Base-by-base conservation (phyloP, 2,888 invertebrate genomes). In the Cyclophora albipunctata region DNA sequence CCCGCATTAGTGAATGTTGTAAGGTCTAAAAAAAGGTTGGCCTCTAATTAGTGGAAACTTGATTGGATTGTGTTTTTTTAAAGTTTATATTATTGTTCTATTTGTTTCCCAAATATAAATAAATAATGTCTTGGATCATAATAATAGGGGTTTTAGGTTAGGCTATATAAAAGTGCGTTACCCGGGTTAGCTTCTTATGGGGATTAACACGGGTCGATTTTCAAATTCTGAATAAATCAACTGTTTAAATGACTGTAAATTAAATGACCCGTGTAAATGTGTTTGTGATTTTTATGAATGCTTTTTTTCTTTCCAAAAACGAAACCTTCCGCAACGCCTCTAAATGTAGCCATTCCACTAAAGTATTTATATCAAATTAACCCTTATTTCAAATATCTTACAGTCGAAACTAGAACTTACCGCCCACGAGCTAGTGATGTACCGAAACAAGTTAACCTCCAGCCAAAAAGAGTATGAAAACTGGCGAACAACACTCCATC, bases 371-470 rank as follows among this genome's bases (percentile, higher is more conserved):
- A 20, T 2, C 1, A 20, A 20, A 20, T 1, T 20, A 20, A 20
- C 20, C 20, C 20, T 20, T 20, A 20, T 20, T 20, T 20, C 20
- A 20, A 20, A 20, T 20, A 2, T 20, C 20, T 20, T 20, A 20
- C 71, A 89, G 89, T 77, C 83, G 0, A 89, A 89, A 62, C 60
- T 89, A 48, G 84, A 89, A 63, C 62, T 76, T 40, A 89, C 89
- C 0, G 87, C 88, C 0, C 82, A 85, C 34, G 88, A 89, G 54
- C 62, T 89, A 46, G 84, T 84, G 0, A 59, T 80, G 2, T 78
- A 75, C 57, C 79, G 87, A 2, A 82, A 74, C 54, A 82, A 83
- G 57, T 49, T 81, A 37, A 42, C 73, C 0, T 58, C 73, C 3
- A 73, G 64, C 43, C 83, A 84, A 53, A 81, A 81, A 35, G 87